Conservation (phyloP, 2,797 vertebrate species). For the Poeciliopsis paucimaculata region DNA sequence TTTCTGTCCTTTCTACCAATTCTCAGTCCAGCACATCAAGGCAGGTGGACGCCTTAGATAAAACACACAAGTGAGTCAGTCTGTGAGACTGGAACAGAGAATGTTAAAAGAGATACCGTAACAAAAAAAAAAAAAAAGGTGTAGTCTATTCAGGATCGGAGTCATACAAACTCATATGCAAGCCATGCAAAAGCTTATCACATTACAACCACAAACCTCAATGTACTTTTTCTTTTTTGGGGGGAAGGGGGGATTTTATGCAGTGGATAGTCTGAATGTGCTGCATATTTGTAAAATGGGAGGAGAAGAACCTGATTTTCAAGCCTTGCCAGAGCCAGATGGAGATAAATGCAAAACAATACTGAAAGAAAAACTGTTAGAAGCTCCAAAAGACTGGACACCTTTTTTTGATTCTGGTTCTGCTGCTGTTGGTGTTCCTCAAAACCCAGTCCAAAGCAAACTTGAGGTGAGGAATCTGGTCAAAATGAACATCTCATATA, state of each 20-base stretch:
- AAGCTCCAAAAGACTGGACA: background rate
- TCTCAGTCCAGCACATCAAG: background rate
- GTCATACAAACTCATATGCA: background rate
- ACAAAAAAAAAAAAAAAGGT: background rate
- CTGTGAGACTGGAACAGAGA: background rate
- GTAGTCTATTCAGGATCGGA: background rate
- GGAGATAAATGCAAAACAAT: background rate
- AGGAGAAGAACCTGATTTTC: background rate
- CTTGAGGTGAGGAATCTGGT: background rate
- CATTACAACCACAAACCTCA: background rate
- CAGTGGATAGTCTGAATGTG: background rate
- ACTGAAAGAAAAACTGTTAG: background rate
- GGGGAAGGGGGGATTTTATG: too few relatives aligned
- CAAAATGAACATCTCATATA: background rate
- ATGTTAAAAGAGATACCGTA: background rate
- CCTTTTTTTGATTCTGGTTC: background rate
- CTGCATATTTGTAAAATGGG: background rate
- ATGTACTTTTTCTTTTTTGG: background rate
- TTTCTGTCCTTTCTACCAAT: background rate
- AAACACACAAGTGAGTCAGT: background rate
- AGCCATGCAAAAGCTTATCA: background rate
- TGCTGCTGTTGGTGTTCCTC: background rate
- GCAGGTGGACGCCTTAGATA: background rate
- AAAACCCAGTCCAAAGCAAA: background rate
- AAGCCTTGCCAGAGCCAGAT: background rate